A percentile compares a stretch with the other conserved stretches of the same genome.
These are phyloP conservation scores for Watsonalla binaria DNA, from an alignment of 2,888 invertebrate genomes.

Conservation along the genomic window DNA sequence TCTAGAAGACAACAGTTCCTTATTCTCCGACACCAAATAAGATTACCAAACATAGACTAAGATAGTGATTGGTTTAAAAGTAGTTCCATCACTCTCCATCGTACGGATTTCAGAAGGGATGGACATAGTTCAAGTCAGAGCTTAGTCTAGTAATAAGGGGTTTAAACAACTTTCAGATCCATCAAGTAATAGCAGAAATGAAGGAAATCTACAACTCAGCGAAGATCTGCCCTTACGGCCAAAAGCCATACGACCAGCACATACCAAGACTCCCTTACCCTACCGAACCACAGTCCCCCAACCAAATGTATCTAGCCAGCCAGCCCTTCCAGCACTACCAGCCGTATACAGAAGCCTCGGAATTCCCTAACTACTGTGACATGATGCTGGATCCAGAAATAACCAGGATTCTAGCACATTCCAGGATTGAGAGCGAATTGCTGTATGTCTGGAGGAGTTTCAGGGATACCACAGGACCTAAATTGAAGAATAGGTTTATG, in stretches of 20 bases:
- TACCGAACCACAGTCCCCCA: conserved; percentile 22
- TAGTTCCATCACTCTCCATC: not conserved
- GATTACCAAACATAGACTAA: too few species aligned
- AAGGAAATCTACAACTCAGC: conserved; percentile 86
- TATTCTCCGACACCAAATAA: too few species aligned
- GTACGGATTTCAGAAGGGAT: too few species aligned
- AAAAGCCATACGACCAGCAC: conserved; percentile 67
- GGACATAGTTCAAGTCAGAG: too few species aligned
- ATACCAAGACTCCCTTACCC: conserved; percentile 40
- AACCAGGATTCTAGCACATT: conserved; percentile 82
- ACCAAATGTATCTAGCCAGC: conserved; percentile 15
- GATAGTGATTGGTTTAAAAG: too few species aligned
- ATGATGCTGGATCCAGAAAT: conserved; percentile 82
- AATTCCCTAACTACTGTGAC: conserved; percentile 72
- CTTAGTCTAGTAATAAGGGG: too few species aligned
- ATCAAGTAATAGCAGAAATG: conserved; percentile 86
- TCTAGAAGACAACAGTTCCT: too few species aligned
- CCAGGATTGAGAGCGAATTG: conserved; percentile 86
- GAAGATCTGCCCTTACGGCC: conserved; percentile 83
- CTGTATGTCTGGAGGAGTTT: conserved; percentile 89
- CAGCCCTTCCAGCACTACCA: conserved; percentile 57
- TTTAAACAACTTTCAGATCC: conserved; percentile 70
- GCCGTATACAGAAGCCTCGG: conserved; percentile 39
- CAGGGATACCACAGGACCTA: conserved; percentile 88
- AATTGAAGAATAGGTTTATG: conserved; percentile 85